These are phyloP conservation scores for Prinia subflava DNA, from an alignment of 2,113 vertebrate genomes.

Conservation along the genomic window DNA sequence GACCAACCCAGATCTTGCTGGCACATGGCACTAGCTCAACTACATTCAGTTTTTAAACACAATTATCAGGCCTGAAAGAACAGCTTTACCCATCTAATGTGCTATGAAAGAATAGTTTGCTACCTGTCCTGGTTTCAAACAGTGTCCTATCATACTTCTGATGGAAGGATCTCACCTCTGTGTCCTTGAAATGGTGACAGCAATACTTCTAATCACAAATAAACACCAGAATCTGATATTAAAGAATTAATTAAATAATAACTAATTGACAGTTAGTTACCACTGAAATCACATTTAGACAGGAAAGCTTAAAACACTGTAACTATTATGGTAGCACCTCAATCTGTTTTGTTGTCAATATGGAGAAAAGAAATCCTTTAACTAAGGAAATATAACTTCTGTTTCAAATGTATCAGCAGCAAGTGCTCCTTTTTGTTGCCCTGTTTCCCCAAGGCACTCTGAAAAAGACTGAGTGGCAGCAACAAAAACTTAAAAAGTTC, in stretches of 20 bases:
- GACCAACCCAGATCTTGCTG: background rate
- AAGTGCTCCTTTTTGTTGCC: background rate
- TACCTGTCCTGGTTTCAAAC: background rate
- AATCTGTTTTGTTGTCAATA: background rate
- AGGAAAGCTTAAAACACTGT: background rate
- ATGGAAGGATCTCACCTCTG: background rate
- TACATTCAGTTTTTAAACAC: background rate
- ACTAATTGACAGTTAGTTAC: background rate
- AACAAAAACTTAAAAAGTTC: background rate
- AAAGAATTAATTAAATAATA: background rate
- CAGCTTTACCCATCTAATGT: background rate
- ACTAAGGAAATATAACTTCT: background rate
- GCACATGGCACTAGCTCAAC: background rate
- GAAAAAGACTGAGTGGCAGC: background rate
- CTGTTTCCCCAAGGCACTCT: background rate
- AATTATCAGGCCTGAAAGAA: background rate
- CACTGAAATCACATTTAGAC: background rate
- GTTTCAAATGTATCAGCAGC: background rate
- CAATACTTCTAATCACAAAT: background rate
- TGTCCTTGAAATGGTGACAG: background rate
- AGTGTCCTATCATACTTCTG: background rate
- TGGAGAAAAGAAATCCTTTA: background rate
- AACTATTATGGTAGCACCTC: background rate
- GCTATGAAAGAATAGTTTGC: background rate
- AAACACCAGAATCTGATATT: background rate